Percentiles rank a stretch among this genome's conserved stretches.
These are phyloP conservation scores for Plectrocnemia conspersa DNA, from an alignment of 1,140 invertebrate species.

Conservation along the genomic window DNA sequence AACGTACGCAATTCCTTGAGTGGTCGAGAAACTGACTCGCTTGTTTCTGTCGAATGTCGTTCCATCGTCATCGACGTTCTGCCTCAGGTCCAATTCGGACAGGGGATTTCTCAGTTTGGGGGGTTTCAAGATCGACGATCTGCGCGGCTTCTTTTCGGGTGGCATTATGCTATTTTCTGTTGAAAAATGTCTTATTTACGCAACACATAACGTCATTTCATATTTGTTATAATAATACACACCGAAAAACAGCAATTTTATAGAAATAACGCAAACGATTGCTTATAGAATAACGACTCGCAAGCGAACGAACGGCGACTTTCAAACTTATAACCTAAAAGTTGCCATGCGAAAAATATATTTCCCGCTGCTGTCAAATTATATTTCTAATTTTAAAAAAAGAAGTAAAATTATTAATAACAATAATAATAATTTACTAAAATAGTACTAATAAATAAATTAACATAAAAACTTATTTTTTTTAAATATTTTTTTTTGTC, in stretches of 20 bases:
- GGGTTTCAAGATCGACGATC: conserved; percentile 31
- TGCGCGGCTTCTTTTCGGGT: conserved; percentile 1
- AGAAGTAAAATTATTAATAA: background rate
- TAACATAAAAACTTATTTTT: background rate
- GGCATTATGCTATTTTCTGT: conserved; percentile 13
- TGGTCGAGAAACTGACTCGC: conserved; percentile 29
- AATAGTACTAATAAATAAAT: background rate
- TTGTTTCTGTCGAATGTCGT: conserved; percentile 24
- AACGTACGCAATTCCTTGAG: conserved; percentile 31
- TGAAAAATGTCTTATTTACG: background rate
- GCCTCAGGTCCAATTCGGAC: conserved; percentile 17
- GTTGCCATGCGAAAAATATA: too few species aligned
- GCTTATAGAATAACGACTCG: background rate
- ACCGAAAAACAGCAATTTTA: background rate
- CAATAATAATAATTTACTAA: background rate
- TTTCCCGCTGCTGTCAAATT: too few species aligned
- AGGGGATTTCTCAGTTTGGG: conserved; percentile 27
- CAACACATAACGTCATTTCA: background rate
- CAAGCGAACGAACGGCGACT: too few species aligned
- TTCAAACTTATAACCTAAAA: too few species aligned
- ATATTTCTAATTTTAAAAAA: background rate
- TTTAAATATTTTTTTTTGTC: background rate
- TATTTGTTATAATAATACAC: background rate
- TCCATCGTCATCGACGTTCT: conserved; percentile 20
- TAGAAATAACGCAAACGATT: background rate